Evolutionary conservation across 2,113 vertebrate species (phyloP), one percentile per base, ranked within the genome.

Genomic region (Aythya baeri): DNA sequence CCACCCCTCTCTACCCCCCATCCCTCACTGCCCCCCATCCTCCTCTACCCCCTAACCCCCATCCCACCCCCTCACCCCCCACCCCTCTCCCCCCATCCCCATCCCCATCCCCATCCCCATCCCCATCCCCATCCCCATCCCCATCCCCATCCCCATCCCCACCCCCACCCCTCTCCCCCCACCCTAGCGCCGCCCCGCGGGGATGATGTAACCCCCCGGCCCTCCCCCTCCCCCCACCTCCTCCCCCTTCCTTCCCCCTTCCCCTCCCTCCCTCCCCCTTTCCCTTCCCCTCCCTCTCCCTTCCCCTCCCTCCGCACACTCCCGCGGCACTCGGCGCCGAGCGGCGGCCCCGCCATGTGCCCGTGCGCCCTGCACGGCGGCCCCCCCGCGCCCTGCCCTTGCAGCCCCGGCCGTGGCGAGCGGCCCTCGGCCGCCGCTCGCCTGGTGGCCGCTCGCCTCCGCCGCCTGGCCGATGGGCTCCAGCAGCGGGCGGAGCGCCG

Each of bases 401-500:
- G 98, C 83, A 89, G 86, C 93, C 95, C 97, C 41, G 93, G 82
- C 80, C 97, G 91, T 79, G n/a, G 26, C 66, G 27, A 44, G 14
- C 31, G 49, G 54, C 93, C 97, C n/a, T 97, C 97, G 95, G 96
- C 98, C 43, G 95, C 92, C 86, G 96, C 97, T 52, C 98, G 97
- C 94, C 87, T 97, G 57, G 96, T 98, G 7, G 98, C 98, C 34
- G 95, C 97, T 62, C 98, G 98, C 43, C 95, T 99, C 94, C 97
- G 98, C 83, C 97, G 96, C 78, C 98, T 99, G 96, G 98, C 98
- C n/a, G 98, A 99, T 94, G 98, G 98, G 97, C 97, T 99, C 93
- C 96, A 98, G 80, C 98, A 97, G 43, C 94, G 95, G 84, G 96
- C 96, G 79, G 71, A 79, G 50, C 66, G 82, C 50, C 52, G 68